phyloP scores from a whole-genome alignment of 2,113 vertebrate species.

The Sminthopsis crassicaudata region DNA sequence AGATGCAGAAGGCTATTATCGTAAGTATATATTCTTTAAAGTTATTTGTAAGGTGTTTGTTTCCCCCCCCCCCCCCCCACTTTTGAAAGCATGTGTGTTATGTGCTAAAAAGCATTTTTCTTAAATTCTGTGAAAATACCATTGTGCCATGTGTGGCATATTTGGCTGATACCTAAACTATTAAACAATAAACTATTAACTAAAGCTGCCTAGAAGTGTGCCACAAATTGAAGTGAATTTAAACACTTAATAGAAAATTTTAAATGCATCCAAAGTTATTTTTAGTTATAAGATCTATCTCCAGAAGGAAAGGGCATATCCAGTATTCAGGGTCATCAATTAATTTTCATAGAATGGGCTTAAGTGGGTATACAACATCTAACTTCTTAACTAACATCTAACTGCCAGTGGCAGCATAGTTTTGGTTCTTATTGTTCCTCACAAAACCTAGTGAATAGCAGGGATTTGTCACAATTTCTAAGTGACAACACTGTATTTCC shows the following conservation, averaged over 20 bases:
- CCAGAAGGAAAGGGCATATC: not conserved
- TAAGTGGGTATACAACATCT: not conserved
- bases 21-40: slow-evolving; percentile 85
- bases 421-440: not conserved
- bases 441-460: not conserved
- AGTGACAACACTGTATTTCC: not conserved
- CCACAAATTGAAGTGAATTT: not conserved
- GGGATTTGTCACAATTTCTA: not conserved
- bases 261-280: slow-evolving; percentile 25
- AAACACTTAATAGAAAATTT: not conserved
- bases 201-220: not conserved
- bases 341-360: not conserved
- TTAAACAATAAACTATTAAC: not conserved
- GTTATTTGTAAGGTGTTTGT: not conserved
- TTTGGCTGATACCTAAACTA: not conserved
- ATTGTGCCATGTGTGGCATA: not conserved
- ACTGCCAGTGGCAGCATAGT: accelerated
- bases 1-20: slow-evolving; percentile 98
- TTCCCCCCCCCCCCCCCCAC: no score
- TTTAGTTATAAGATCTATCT: slow-evolving; percentile 17
- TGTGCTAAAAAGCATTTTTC: not conserved
- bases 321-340: not conserved
- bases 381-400: not conserved
- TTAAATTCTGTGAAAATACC: not conserved
- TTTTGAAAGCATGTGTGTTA: not conserved